phyloP scores from a whole-genome alignment of 1,140 invertebrate species.

The Drosophila santomea region DNA sequence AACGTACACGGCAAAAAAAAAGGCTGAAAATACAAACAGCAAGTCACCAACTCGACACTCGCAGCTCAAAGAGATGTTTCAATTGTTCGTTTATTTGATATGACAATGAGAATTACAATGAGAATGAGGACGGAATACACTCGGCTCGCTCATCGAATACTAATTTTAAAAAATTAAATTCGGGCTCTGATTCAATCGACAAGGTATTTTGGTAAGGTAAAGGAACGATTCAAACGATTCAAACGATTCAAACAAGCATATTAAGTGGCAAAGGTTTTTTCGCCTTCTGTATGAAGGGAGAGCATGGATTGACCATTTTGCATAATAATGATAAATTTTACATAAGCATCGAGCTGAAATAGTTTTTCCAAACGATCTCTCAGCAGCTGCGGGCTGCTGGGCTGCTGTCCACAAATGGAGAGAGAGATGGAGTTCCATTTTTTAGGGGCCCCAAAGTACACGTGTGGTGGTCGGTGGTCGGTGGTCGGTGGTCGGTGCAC shows the following conservation, averaged over 20 bases:
- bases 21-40: background rate
- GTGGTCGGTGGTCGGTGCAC: slow-evolving; percentile 29
- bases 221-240: too few species aligned
- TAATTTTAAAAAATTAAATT: background rate
- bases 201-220: background rate
- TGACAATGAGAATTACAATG: background rate
- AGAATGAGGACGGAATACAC: background rate
- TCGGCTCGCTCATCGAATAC: background rate
- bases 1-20: background rate
- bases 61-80: background rate
- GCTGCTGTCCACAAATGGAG: too few species aligned
- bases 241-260: too few species aligned
- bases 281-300: background rate
- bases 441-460: too few species aligned
- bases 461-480: slow-evolving; percentile 19
- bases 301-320: slow-evolving; percentile 45
- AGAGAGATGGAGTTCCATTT: too few species aligned
- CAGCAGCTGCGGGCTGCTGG: background rate
- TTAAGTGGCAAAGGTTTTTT: background rate
- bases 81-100: background rate
- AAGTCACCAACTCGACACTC: background rate
- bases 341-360: slow-evolving; percentile 35
- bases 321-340: slow-evolving; percentile 53
- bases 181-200: background rate
- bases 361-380: slow-evolving; percentile 31